Percentiles rank a stretch among this genome's conserved stretches.
Evolutionary conservation across 2,888 invertebrate genomes (phyloP).

Genomic region (Xestia rhomboidea): DNA sequence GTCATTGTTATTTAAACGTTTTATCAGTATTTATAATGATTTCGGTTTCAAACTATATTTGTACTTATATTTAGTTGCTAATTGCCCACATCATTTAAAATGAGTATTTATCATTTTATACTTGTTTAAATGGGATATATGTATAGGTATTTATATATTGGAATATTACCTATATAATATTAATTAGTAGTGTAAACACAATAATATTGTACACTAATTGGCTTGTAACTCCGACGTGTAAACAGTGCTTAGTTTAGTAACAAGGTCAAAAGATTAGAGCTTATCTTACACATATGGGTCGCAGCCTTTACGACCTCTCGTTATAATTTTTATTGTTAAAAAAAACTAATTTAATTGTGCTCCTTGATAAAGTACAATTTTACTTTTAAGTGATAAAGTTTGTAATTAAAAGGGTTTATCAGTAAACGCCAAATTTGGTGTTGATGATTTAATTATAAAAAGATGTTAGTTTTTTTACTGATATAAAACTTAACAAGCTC

Average conservation of each 20-base stretch:
- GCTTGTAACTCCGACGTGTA: conserved; percentile 60
- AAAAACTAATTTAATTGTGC: conserved; percentile 56
- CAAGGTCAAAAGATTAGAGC: conserved; percentile 69
- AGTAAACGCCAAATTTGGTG: conserved; percentile 65
- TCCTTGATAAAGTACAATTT: conserved; percentile 48
- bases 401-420: conserved; percentile 64
- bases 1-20: conserved; percentile 33
- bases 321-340: conserved; percentile 63
- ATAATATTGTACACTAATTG: conserved; percentile 66
- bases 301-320: conserved; percentile 61
- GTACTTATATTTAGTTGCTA: conserved; percentile 45
- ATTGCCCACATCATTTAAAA: conserved; percentile 56
- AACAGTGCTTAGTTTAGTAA: conserved; percentile 64
- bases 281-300: conserved; percentile 68
- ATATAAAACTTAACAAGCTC: conserved; percentile 31
- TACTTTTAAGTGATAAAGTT: conserved; percentile 60
- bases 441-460: conserved; percentile 56
- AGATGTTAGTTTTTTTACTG: conserved; percentile 35
- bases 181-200: conserved; percentile 65
- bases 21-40: conserved; percentile 35
- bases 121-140: conserved; percentile 40
- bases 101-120: conserved; percentile 46
- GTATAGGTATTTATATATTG: conserved; percentile 31
- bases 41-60: conserved; percentile 37
- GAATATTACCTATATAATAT: conserved; percentile 60